Conservation (phyloP, 2,113 vertebrate species). For the Oplegnathus fasciatus region DNA sequence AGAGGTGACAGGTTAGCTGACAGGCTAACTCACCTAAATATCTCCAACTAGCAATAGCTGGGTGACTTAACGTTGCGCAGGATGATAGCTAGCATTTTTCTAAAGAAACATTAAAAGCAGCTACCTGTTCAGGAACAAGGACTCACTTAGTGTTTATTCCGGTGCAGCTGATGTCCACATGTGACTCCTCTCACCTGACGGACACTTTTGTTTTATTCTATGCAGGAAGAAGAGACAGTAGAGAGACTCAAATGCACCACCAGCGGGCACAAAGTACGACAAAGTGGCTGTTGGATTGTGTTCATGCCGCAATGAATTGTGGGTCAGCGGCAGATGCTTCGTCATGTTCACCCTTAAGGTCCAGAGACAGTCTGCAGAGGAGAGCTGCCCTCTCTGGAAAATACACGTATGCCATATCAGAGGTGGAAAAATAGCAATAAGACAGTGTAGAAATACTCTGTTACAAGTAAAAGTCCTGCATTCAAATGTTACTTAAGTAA, state of each 20-base stretch:
- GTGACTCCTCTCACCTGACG: slow-evolving; percentile 33
- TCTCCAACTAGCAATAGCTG: neutral
- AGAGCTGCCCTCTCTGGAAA: neutral
- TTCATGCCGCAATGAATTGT: slow-evolving; percentile 63
- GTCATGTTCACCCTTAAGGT: neutral
- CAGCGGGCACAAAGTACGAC: too few relatives aligned
- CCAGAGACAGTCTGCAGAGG: neutral
- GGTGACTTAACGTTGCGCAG: neutral
- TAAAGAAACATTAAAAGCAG: accelerated
- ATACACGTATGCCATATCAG: neutral
- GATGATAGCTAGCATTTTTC: neutral
- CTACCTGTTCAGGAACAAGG: neutral
- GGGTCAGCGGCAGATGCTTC: slow-evolving; percentile 35
- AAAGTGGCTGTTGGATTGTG: neutral
- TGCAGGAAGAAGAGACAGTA: too few relatives aligned
- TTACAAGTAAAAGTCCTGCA: too few relatives aligned
- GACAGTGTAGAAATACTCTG: too few relatives aligned
- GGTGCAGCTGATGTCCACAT: slow-evolving; percentile 21
- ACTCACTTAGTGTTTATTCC: slow-evolving; percentile 13
- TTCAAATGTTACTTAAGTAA: too few relatives aligned
- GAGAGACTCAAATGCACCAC: too few relatives aligned
- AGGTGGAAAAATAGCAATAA: too few relatives aligned
- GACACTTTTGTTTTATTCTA: neutral
- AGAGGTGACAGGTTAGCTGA: neutral
- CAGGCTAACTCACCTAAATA: neutral